These are phyloP conservation scores for Bellardia bayeri DNA, from an alignment of 2,888 invertebrate genomes.

Conservation along the genomic window DNA sequence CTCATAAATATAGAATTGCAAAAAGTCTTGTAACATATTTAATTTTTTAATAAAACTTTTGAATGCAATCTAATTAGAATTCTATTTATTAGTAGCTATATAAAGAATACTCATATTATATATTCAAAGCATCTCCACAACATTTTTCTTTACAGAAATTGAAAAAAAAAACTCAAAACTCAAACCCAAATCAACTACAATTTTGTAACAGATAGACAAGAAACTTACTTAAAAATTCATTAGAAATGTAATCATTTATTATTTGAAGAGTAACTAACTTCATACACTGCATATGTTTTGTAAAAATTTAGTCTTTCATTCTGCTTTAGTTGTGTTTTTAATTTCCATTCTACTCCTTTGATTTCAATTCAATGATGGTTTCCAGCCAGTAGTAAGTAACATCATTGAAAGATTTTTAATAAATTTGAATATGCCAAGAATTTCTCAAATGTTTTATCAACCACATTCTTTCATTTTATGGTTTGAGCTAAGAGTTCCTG, in stretches of 20 bases:
- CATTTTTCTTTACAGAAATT: background rate
- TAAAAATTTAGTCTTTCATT: background rate
- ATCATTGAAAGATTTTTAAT: conserved; percentile 27
- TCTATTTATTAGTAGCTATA: background rate
- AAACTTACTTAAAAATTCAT: conserved; percentile 57
- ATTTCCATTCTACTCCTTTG: conserved; percentile 16
- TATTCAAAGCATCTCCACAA: conserved; percentile 22
- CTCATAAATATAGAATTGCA: no score
- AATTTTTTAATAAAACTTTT: conserved; percentile 8
- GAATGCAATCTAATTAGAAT: conserved; percentile 61
- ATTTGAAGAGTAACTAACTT: conserved; percentile 17
- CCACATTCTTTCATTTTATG: conserved; percentile 17
- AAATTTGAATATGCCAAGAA: conserved; percentile 22
- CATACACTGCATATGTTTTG: conserved; percentile 5
- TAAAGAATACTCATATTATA: conserved; percentile 18
- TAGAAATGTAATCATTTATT: conserved; percentile 49
- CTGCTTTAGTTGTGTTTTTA: no score
- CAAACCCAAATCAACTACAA: conserved; percentile 50
- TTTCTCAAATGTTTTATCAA: conserved; percentile 19
- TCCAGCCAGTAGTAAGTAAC: conserved; percentile 9
- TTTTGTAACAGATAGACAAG: conserved; percentile 47
- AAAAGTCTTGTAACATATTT: no score
- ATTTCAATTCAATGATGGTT: conserved; percentile 42
- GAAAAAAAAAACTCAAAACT: conserved; percentile 18
- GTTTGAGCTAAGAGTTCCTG: conserved; percentile 16